Evolutionary conservation across 2,888 invertebrate genomes (phyloP).

Genomic region (Cryptocephalus primarius): DNA sequence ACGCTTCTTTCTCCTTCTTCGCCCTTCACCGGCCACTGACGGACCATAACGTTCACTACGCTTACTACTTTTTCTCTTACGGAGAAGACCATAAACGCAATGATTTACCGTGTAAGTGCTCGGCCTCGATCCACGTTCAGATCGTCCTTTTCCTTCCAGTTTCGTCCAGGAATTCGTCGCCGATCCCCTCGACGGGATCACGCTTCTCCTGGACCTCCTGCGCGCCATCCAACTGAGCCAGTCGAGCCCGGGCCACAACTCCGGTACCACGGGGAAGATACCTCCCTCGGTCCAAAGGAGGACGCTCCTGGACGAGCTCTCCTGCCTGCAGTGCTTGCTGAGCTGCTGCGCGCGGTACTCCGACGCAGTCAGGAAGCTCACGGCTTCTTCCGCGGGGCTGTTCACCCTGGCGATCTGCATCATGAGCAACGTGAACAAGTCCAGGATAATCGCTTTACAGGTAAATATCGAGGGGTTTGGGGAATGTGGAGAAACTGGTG

Average conservation of each 20-base stretch:
- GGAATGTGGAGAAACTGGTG: too few relatives aligned
- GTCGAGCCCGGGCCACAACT: slow-evolving; percentile 27
- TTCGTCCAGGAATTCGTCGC: slow-evolving; percentile 89
- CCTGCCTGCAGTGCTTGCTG: slow-evolving; percentile 80
- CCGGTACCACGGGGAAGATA: slow-evolving; percentile 38
- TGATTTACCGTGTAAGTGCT: too few relatives aligned
- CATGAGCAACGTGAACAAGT: slow-evolving; percentile 79
- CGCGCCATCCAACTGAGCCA: slow-evolving; percentile 78
- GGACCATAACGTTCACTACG: too few relatives aligned
- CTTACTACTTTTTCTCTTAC: too few relatives aligned
- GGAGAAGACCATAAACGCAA: too few relatives aligned
- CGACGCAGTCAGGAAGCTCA: slow-evolving; percentile 67
- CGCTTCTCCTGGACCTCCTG: slow-evolving; percentile 71
- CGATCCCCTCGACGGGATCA: slow-evolving; percentile 79
- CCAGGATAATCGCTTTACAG: slow-evolving; percentile 76
- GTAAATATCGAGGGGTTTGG: slow-evolving; percentile 39
- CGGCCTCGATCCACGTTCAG: too few relatives aligned
- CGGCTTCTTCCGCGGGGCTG: slow-evolving; percentile 68
- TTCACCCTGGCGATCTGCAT: slow-evolving; percentile 78
- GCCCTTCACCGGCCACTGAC: too few relatives aligned
- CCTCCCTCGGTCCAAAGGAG: slow-evolving; percentile 60
- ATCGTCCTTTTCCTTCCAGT: slow-evolving; percentile 40
- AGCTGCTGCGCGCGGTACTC: slow-evolving; percentile 68
- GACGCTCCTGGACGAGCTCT: slow-evolving; percentile 75
- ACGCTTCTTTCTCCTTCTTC: too few relatives aligned